Percentiles rank a stretch among this genome's conserved stretches.
These are phyloP conservation scores for Ageneiosus marmoratus DNA, from an alignment of 2,113 vertebrate species.

Conservation along the genomic window DNA sequence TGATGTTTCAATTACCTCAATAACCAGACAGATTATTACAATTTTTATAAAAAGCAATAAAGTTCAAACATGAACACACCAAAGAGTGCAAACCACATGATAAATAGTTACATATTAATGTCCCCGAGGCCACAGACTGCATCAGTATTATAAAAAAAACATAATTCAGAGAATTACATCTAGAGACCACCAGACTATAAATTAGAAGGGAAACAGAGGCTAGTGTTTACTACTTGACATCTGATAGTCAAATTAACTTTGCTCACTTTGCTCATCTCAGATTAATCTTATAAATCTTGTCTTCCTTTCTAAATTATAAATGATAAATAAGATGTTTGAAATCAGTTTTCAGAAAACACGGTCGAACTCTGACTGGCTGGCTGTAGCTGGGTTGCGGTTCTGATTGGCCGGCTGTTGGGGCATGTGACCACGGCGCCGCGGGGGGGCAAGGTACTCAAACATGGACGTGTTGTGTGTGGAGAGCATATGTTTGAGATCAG, in stretches of 20 bases:
- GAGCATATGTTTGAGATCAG: conserved; percentile 97
- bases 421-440: conserved; percentile 89
- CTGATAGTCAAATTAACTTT: background rate
- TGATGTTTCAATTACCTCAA: conserved; percentile 29
- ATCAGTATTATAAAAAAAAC: background rate
- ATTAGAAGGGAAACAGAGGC: background rate
- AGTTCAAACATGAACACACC: background rate
- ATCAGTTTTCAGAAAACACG: conserved; percentile 82
- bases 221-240: background rate
- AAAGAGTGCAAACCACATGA: background rate
- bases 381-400: conserved; percentile 87
- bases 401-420: conserved; percentile 93
- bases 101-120: background rate
- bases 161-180: background rate
- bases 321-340: background rate
- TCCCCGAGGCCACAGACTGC: background rate
- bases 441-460: conserved; percentile 96
- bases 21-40: background rate
- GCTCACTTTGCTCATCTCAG: background rate
- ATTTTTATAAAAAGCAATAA: conserved; percentile 27
- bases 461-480: conserved; percentile 98
- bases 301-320: background rate
- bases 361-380: conserved; percentile 95
- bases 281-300: background rate
- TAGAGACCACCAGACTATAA: background rate